These are phyloP conservation scores for Galago senegalensis DNA, from an alignment of 2,797 vertebrate species.

Conservation along the genomic window DNA sequence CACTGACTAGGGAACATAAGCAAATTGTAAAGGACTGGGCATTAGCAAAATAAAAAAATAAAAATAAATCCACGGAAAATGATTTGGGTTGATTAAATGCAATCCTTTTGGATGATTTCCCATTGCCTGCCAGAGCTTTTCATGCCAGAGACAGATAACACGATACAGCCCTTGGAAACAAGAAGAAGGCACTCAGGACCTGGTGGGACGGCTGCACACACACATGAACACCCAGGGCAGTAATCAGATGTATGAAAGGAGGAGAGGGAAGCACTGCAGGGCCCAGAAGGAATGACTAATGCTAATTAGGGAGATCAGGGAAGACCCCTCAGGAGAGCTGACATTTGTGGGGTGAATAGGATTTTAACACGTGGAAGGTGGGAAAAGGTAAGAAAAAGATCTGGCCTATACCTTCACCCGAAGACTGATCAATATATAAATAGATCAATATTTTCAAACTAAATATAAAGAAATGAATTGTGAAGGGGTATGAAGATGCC, in stretches of 20 bases:
- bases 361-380: background rate
- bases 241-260: background rate
- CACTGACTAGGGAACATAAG: background rate
- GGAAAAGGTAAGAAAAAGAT: background rate
- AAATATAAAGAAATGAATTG: background rate
- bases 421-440: background rate
- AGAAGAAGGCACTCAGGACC: background rate
- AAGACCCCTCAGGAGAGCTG: background rate
- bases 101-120: constrained; percentile 38
- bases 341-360: background rate
- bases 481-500: background rate
- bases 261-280: background rate
- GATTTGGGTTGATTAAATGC: constrained; percentile 39
- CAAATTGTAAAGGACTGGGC: background rate
- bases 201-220: background rate
- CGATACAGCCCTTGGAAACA: background rate
- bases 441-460: background rate
- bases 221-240: fast-evolving
- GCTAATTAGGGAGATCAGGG: background rate
- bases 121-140: background rate
- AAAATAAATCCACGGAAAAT: background rate
- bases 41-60: background rate
- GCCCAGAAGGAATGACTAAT: background rate
- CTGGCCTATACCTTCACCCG: background rate
- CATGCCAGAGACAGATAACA: background rate